phyloP scores from a whole-genome alignment of 2,113 vertebrate genomes.

The Dermatemys mawii region DNA sequence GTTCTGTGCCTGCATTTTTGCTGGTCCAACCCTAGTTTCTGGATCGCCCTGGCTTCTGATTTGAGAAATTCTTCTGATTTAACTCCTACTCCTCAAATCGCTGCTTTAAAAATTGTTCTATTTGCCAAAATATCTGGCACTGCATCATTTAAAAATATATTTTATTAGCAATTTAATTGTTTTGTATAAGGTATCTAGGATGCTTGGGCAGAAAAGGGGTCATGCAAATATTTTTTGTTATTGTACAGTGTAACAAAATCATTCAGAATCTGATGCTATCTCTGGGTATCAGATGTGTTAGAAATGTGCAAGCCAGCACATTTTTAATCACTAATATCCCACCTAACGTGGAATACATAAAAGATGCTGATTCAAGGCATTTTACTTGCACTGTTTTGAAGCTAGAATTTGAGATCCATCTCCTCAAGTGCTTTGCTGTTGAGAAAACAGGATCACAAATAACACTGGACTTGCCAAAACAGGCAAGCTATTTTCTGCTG shows the following conservation, averaged over 20 bases:
- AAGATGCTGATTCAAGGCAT: neutral
- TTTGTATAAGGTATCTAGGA: neutral
- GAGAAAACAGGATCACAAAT: constrained; percentile 4
- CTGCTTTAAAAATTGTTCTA: neutral
- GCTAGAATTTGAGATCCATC: neutral
- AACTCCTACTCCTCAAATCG: neutral
- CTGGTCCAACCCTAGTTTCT: neutral
- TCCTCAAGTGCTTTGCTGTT: neutral
- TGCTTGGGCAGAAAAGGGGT: neutral
- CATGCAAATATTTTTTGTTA: neutral
- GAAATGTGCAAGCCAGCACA: neutral
- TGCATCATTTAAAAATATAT: neutral
- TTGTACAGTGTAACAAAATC: neutral
- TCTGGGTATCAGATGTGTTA: neutral
- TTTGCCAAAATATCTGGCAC: neutral
- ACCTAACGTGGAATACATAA: constrained; percentile 23
- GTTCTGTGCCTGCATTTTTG: neutral
- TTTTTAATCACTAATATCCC: constrained; percentile 23
- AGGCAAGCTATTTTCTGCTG: neutral
- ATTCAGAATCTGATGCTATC: neutral
- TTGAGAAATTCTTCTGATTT: neutral
- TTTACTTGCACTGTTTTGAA: constrained; percentile 20
- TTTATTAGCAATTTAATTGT: neutral
- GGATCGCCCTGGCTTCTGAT: constrained; percentile 9
- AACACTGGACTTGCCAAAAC: neutral